These are phyloP conservation scores for Acipenser transmontanus DNA, from an alignment of 2,797 vertebrate species.

Conservation along the genomic window DNA sequence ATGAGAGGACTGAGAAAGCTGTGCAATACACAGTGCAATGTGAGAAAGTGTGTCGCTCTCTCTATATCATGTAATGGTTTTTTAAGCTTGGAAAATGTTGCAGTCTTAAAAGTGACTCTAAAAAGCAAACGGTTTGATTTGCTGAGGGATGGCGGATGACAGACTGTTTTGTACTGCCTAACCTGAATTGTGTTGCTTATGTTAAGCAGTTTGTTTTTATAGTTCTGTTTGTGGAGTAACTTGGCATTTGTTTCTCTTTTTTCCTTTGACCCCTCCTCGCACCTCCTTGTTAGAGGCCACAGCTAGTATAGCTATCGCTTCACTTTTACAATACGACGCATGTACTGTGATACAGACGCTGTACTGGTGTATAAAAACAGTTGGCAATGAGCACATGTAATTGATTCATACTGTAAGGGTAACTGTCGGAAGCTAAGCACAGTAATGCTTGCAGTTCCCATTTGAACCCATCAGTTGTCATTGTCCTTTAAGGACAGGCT, in stretches of 20 bases:
- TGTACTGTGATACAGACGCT: neutral
- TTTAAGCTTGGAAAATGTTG: slow-evolving; percentile 11
- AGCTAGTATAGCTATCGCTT: neutral
- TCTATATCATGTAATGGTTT: slow-evolving; percentile 22
- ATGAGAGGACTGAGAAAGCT: slow-evolving; percentile 21
- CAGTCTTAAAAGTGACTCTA: slow-evolving; percentile 13
- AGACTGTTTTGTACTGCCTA: slow-evolving; percentile 15
- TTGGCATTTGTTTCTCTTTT: slow-evolving; percentile 46
- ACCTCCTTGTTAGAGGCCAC: slow-evolving; percentile 1
- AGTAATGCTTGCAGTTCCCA: no score
- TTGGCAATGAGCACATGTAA: neutral
- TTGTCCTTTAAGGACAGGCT: no score
- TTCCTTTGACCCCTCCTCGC: slow-evolving; percentile 6
- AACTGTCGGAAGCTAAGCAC: no score
- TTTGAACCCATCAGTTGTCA: no score
- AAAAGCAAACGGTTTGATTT: slow-evolving; percentile 29
- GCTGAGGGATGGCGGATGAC: slow-evolving; percentile 26
- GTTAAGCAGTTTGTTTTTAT: slow-evolving; percentile 47
- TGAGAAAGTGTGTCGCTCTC: neutral
- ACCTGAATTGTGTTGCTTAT: slow-evolving; percentile 45
- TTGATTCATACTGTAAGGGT: no score
- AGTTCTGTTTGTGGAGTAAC: slow-evolving; percentile 34
- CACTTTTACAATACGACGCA: no score
- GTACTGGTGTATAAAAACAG: neutral
- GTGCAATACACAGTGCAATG: slow-evolving; percentile 33